Evolutionary conservation across 1,140 invertebrate genomes (phyloP).

Genomic region (Drosophila miranda): DNA sequence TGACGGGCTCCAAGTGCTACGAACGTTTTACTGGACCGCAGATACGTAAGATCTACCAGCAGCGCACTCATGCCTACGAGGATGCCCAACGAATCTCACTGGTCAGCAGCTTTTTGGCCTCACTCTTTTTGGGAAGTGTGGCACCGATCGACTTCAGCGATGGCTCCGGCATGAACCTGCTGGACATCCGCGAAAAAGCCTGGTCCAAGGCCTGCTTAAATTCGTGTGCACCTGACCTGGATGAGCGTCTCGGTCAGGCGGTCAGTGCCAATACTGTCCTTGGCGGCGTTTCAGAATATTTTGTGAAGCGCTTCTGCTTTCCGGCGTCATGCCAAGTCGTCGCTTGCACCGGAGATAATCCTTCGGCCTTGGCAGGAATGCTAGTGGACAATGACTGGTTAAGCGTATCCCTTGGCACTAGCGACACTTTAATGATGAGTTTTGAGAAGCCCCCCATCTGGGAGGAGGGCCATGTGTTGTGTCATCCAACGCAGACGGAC

Average conservation of each 20-base stretch:
- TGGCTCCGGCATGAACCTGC: constrained; percentile 98
- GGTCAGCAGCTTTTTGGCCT: constrained; percentile 95
- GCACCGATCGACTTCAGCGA: constrained; percentile 96
- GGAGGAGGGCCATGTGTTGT: constrained; percentile 92
- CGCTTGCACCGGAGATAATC: constrained; percentile 97
- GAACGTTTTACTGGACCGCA: constrained; percentile 97
- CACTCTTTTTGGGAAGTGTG: constrained; percentile 93
- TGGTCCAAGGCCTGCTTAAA: constrained; percentile 91
- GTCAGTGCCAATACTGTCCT: constrained; percentile 88
- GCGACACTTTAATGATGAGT: constrained; percentile 95
- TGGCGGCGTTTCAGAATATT: constrained; percentile 90
- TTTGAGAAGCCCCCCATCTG: constrained; percentile 86
- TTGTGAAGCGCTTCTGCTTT: constrained; percentile 93
- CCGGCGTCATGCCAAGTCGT: constrained; percentile 90
- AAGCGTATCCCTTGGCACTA: constrained; percentile 95
- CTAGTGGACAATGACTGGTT: constrained; percentile 91
- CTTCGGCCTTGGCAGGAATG: constrained; percentile 92
- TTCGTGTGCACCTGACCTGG: constrained; percentile 88
- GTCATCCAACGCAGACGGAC: constrained; percentile 90
- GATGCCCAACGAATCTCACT: constrained; percentile 95
- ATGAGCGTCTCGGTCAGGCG: constrained; percentile 87
- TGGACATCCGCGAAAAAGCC: constrained; percentile 91
- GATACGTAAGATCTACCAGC: constrained; percentile 93
- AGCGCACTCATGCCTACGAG: constrained; percentile 88
- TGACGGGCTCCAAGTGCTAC: constrained; percentile 96